Evolutionary conservation across 2,888 invertebrate genomes (phyloP), one percentile per base, ranked within the genome.

Genomic region (Athrips mouffetella): DNA sequence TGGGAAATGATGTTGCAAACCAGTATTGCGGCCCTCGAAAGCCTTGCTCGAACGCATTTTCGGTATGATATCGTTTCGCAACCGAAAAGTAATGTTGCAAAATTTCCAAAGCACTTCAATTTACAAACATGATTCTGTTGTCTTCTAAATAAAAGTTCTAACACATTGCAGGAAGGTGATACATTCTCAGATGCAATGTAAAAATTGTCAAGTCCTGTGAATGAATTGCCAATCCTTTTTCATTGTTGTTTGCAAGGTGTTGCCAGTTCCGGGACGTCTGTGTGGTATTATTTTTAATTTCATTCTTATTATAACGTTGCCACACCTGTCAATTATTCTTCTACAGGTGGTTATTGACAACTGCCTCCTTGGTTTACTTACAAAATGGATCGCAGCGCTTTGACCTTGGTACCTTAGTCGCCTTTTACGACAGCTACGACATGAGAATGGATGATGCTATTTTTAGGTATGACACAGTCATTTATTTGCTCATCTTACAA

Each of bases 1-100:
- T 71, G 69, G 69, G 70, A 71, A 69, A 37, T 50, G 42, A 46
- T 48, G 51, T 52, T 52, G 27, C 27, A 2, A 4, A 50, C 49
- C 53, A 47, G 44, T 29, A 41, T 50, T 37, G 21, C 37, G 11
- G 18, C 37, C 21, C 37, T 1, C 3, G 11, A 21, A 37, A 20
- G 20, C 6, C 18, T 21, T 3, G 21, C 11, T 2, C 18, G 21
- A 37, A 37, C n/a, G 6, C 37, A 11, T 37, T 11, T 20, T 11
- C 37, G 18, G 21, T 11, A n/a, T 10, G 21, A 37, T 37, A 21
- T 21, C n/a, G 25, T 35, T 35, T 37, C 31, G 18, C 41, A 27
- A 31, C 20, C 27, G 7, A 13, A 11, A 15, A 37, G 18, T 21
- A 39, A 46, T 11, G 21, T 37, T 37, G 37, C 33, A 11, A n/a